These are phyloP conservation scores for Alosa sapidissima DNA, from an alignment of 2,797 vertebrate species.

Conservation along the genomic window DNA sequence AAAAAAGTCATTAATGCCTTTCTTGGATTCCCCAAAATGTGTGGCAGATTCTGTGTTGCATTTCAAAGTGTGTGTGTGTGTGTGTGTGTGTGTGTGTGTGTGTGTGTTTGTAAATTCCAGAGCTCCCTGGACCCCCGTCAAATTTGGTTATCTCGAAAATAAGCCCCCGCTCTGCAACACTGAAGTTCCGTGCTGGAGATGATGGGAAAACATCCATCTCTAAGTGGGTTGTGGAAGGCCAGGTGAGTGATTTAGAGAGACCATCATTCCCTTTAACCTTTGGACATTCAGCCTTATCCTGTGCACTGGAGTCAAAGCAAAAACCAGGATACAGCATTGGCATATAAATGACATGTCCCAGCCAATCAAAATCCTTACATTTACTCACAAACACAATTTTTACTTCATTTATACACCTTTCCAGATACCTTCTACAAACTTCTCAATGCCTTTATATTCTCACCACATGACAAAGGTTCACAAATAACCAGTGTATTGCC, in stretches of 20 bases:
- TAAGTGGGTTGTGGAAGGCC: slow-evolving; percentile 90
- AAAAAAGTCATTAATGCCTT: slow-evolving; percentile 27
- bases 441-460: too few species aligned
- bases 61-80: slow-evolving; percentile 22
- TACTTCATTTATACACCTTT: background rate
- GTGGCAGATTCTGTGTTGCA: background rate
- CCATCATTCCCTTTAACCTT: background rate
- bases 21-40: slow-evolving; percentile 21
- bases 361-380: too few species aligned
- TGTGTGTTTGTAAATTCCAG: slow-evolving; percentile 63
- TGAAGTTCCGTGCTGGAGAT: slow-evolving; percentile 86
- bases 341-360: background rate
- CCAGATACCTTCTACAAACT: too few species aligned
- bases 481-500: too few species aligned
- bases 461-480: too few species aligned
- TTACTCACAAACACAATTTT: background rate
- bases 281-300: background rate
- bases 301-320: too few species aligned
- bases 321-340: too few species aligned
- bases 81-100: background rate
- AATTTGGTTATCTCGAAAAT: slow-evolving; percentile 96
- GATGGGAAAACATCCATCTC: slow-evolving; percentile 90
- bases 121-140: slow-evolving; percentile 89
- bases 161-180: slow-evolving; percentile 87
- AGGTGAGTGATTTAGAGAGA: slow-evolving; percentile 69